A percentile compares a stretch with the other conserved stretches of the same genome.
Conservation (phyloP, 37 sponge, comb jelly and placozoan species). For the Spongilla lacustris region DNA sequence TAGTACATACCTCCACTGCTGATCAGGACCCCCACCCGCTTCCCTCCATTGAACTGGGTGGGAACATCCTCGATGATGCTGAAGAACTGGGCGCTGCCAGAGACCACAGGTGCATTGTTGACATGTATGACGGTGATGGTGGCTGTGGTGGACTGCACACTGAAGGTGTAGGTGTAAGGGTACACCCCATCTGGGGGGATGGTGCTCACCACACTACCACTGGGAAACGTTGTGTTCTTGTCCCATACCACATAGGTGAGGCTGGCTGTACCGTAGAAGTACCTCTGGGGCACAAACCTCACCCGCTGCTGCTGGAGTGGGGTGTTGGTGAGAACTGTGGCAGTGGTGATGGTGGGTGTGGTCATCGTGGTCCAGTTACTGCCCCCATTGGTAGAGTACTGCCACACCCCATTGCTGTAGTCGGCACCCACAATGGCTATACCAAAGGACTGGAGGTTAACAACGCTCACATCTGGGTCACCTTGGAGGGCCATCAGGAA, state of each 20-base stretch:
- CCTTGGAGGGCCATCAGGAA: conserved; percentile 44
- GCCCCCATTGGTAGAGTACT: conserved; percentile 66
- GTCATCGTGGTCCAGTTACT: conserved; percentile 70
- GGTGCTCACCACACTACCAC: conserved; percentile 38
- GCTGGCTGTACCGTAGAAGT: conserved; percentile 74
- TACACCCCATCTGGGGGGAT: conserved; percentile 30
- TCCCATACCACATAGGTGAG: conserved; percentile 88
- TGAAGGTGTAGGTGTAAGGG: conserved; percentile 74
- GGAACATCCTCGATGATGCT: conserved; percentile 60
- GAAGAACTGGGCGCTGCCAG: conserved; percentile 15
- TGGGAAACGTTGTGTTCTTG: conserved; percentile 53
- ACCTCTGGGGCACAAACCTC: conserved; percentile 68
- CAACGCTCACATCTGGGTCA: conserved; percentile 64
- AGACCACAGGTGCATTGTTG: conserved; percentile 75
- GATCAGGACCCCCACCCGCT: conserved; percentile 34
- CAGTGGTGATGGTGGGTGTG: conserved; percentile 30
- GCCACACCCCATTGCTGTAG: conserved; percentile 75
- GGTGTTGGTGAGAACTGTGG: conserved; percentile 60
- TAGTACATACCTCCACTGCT: neutral
- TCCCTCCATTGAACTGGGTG: conserved; percentile 40
- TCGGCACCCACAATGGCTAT: conserved; percentile 77
- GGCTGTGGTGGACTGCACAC: conserved; percentile 62
- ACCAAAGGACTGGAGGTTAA: conserved; percentile 56
- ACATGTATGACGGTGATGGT: conserved; percentile 73
- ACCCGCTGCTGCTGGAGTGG: conserved; percentile 56